Evolutionary conservation across 2,888 invertebrate genomes (phyloP).

Genomic region (Mythimna ferrago): DNA sequence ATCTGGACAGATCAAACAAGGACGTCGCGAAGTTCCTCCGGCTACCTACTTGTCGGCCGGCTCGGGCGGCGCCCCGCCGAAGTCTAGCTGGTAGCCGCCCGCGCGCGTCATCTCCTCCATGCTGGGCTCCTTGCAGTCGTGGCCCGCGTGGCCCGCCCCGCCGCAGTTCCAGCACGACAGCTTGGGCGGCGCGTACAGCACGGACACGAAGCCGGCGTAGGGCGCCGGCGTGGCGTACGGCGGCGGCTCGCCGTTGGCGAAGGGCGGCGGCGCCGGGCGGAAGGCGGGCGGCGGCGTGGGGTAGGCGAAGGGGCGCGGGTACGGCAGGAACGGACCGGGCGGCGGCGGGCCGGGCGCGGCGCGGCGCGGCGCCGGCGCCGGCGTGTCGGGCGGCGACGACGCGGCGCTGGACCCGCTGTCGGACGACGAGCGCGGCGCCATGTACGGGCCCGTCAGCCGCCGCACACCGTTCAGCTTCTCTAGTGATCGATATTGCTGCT

Average conservation of each 20-base stretch:
- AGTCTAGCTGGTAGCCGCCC: slow-evolving; percentile 93
- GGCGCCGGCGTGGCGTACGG: slow-evolving; percentile 85
- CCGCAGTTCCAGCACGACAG: slow-evolving; percentile 98
- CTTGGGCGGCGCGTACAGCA: slow-evolving; percentile 91
- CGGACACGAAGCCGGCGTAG: slow-evolving; percentile 87
- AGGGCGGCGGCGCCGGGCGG: slow-evolving; percentile 85
- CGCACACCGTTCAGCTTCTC: slow-evolving; percentile 91
- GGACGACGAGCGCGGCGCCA: slow-evolving; percentile 79
- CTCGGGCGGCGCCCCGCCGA: slow-evolving; percentile 88
- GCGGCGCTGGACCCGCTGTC: slow-evolving; percentile 86
- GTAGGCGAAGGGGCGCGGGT: slow-evolving; percentile 83
- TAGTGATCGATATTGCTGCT: slow-evolving; percentile 90
- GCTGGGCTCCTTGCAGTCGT: slow-evolving; percentile 97
- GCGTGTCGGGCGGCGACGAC: slow-evolving; percentile 85
- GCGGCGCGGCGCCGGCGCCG: slow-evolving; percentile 74
- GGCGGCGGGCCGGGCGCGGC: slow-evolving; percentile 73
- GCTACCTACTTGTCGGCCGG: slow-evolving; percentile 81
- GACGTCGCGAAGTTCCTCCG: slow-evolving; percentile 46
- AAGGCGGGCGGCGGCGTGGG: slow-evolving; percentile 83
- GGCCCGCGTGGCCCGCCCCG: slow-evolving; percentile 94
- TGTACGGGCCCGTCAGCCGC: slow-evolving; percentile 83
- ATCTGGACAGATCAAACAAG: slow-evolving; percentile 57
- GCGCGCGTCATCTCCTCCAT: slow-evolving; percentile 97
- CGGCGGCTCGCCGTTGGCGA: slow-evolving; percentile 87
- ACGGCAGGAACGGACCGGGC: slow-evolving; percentile 79